A percentile compares a stretch with the other conserved stretches of the same genome.
phyloP scores from a whole-genome alignment of 2,888 invertebrate species.

The Invenusta paracnida region DNA sequence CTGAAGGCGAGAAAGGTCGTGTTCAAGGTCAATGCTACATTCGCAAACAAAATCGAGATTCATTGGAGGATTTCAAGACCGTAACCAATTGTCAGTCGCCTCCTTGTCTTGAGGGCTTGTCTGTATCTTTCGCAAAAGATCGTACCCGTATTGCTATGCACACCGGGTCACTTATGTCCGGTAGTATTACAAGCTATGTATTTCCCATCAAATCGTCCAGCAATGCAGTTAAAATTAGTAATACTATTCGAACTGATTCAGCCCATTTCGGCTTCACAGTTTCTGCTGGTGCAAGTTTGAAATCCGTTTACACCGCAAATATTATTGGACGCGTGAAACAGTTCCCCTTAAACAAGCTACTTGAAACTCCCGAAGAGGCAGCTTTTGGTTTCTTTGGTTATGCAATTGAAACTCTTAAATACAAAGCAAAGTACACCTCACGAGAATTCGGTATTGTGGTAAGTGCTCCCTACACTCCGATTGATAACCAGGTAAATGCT shows the following conservation, averaged over 20 bases:
- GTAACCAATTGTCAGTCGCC: background rate
- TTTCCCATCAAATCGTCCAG: background rate
- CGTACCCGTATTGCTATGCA: background rate
- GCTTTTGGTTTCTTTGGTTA: background rate
- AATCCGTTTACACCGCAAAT: background rate
- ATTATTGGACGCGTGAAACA: background rate
- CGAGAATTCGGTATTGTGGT: background rate
- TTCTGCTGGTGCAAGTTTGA: background rate
- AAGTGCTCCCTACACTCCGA: background rate
- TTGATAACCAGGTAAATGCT: background rate
- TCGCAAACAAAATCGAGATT: background rate
- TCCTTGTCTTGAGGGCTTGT: background rate
- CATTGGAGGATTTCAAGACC: background rate
- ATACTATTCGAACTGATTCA: background rate
- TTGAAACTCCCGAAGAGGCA: background rate
- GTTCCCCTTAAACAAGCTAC: background rate
- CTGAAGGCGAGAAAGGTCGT: background rate
- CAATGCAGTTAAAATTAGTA: background rate
- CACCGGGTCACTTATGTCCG: background rate
- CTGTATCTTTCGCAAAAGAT: background rate
- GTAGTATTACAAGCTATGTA: background rate
- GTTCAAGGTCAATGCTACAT: background rate
- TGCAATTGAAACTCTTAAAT: background rate
- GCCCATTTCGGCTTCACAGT: background rate
- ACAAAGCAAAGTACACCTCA: background rate